Evolutionary conservation across 2,888 invertebrate species (phyloP), one percentile per base, ranked within the genome.

Genomic region (Trichopoda pennipes): DNA sequence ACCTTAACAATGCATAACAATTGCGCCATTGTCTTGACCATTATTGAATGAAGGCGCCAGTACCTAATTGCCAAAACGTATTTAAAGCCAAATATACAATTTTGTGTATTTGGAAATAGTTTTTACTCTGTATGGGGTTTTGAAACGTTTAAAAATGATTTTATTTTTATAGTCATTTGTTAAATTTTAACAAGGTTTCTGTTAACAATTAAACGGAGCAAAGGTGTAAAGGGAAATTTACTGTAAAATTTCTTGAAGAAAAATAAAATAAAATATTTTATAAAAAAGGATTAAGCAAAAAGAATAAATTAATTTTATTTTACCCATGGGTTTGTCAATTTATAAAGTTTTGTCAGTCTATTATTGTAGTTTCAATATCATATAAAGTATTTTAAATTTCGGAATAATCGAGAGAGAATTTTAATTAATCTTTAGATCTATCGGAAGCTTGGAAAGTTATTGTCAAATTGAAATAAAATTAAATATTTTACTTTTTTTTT

Each of bases 21-120:
- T 84, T 81, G 84, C 78, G 68, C 84, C 73, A 86, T 85, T 85
- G 70, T 75, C 12, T 83, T 73, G 84, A 32, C 51, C 55, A 80
- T 82, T 81, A 80, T 76, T 83, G 80, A 75, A 77, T 85, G 84
- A 74, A 87, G 88, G 88, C 88, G 88, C 88, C 89, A 87, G 85
- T 83, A 85, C 78, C 85, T 87, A 88, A 87, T 88, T 86, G 85
- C 85, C 75, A 4, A 83, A 83, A 16, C 16, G 19, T 16, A 53
- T 9, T 53, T 53, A 44, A 3, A 16, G 44, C 21, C n/a, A 32
- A 44, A 38, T 38, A 38, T 38, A 38, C 2, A 38, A 38, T 38
- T 12, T 38, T 38, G 7, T 38, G 7, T 3, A 38, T 14, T 44
- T 44, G 9, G 0, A 21, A 44, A 3, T 14, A 38, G 8, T 21